Base-by-base conservation (phyloP, 2,113 vertebrate species). In the Arenaria interpres region DNA sequence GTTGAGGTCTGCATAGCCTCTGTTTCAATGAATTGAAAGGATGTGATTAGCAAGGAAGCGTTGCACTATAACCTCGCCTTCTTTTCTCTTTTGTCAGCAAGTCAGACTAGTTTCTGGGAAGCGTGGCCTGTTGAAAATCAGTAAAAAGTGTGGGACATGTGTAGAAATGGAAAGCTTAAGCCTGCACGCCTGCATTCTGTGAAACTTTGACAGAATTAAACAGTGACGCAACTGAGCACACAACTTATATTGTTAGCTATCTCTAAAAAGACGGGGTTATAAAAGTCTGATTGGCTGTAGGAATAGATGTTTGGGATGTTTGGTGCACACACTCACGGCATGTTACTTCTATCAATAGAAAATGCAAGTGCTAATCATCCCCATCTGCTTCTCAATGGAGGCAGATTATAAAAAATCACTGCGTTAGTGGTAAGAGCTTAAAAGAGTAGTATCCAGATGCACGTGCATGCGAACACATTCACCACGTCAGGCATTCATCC, bases 281-380 rank as follows among this genome's bases (percentile, higher is more conserved):
- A 50, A 53, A 75, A 78, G 50, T 28, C 17, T 56, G 41, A 32
- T 83, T 75, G 90, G 78, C 71, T 88, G 69, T 68, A 88, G 67
- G n/a, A 62, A 79, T 69, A 64, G 63, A 56, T 45, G 48, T 75
- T 87, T 46, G 24, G 57, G 45, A 62, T 66, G 35, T 71, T 91
- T 81, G 2, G 2, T 67, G 43, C 30, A 30, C n/a, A 43, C 8
- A 12, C 14, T 59, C 59, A 27, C 0, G 1, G 48, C 45, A 17
- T 22, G 57, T 75, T 83, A 56, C 71, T 88, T 82, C 64, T 24
- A 17, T 35, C 60, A 68, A 15, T 1, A 94, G 69, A 64, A 88
- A 48, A 81, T 33, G 33, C 62, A 90, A 56, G 27, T 60, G 39
- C 39, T 81, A 73, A 87, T 63, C 46, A 43, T 46, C 21, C 33